A percentile compares a stretch with the other conserved stretches of the same genome.
phyloP scores from a whole-genome alignment of 2,888 invertebrate genomes.

The Leptarthrus brevirostris region DNA sequence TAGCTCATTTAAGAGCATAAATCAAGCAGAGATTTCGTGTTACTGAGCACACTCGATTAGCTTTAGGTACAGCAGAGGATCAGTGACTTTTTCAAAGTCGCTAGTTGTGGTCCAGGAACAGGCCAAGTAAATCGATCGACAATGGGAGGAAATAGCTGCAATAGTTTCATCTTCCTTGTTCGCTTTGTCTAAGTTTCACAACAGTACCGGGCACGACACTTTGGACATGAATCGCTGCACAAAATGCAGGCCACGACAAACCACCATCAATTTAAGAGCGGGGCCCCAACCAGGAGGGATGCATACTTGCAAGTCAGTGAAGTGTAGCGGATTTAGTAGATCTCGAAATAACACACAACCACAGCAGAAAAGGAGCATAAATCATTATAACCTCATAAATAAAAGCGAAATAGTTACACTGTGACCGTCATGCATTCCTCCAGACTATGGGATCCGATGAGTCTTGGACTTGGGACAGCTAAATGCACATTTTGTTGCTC shows the following conservation, averaged over 20 bases:
- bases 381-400: conserved; percentile 45
- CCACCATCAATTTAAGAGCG: conserved; percentile 19
- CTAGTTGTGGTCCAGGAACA: background rate
- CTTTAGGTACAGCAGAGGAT: background rate
- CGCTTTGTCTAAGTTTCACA: background rate
- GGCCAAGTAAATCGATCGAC: conserved; percentile 31
- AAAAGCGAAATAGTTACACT: conserved; percentile 19
- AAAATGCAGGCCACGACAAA: conserved; percentile 21
- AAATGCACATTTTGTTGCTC: conserved; percentile 1
- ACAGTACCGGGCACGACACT: conserved; percentile 6
- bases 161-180: background rate
- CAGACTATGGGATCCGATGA: background rate
- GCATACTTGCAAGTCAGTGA: conserved; percentile 31
- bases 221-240: conserved; percentile 18
- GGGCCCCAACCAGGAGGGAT: background rate
- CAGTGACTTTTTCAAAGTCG: background rate
- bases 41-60: conserved; percentile 29
- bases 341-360: conserved; percentile 41
- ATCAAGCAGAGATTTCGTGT: conserved; percentile 42
- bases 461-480: background rate
- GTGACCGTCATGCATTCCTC: conserved; percentile 17
- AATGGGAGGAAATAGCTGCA: conserved; percentile 30
- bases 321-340: conserved; percentile 44
- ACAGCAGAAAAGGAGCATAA: conserved; percentile 18
- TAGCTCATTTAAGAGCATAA: conserved; percentile 32